Percentiles rank a stretch among this genome's conserved stretches.
Evolutionary conservation across 2,888 invertebrate species (phyloP).

Genomic region (Ormia ochracea): DNA sequence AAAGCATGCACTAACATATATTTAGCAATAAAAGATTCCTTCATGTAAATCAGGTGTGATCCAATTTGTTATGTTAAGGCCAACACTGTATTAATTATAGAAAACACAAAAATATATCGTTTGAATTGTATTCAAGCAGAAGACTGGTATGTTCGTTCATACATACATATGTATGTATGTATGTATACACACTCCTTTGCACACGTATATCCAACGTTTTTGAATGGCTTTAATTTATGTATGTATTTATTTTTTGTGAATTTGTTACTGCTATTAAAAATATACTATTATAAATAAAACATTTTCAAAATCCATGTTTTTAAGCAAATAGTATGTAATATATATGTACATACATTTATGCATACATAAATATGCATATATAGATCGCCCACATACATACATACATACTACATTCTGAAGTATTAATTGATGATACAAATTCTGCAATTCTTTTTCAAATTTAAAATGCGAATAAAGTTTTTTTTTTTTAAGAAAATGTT

Average conservation of each 20-base stretch:
- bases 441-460: conserved; percentile 38
- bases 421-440: conserved; percentile 55
- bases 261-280: background rate
- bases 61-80: too few species aligned
- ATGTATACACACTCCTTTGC: too few species aligned
- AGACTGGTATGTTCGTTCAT: too few species aligned
- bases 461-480: conserved; percentile 46
- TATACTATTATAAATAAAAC: conserved; percentile 18
- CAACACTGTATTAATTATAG: too few species aligned
- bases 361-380: background rate
- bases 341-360: background rate
- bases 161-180: too few species aligned
- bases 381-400: too few species aligned
- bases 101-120: too few species aligned
- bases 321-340: background rate
- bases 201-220: too few species aligned
- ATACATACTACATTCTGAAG: conserved; percentile 6
- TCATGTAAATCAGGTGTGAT: too few species aligned
- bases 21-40: too few species aligned
- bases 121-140: too few species aligned
- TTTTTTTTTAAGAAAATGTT: conserved; percentile 42
- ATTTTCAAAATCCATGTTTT: conserved; percentile 10
- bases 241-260: background rate
- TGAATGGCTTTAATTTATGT: conserved; percentile 20
- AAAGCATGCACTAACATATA: too few species aligned